A percentile compares a stretch with the other conserved stretches of the same genome.
Conservation (phyloP, 2,888 invertebrate species). For the Hedya salicella region DNA sequence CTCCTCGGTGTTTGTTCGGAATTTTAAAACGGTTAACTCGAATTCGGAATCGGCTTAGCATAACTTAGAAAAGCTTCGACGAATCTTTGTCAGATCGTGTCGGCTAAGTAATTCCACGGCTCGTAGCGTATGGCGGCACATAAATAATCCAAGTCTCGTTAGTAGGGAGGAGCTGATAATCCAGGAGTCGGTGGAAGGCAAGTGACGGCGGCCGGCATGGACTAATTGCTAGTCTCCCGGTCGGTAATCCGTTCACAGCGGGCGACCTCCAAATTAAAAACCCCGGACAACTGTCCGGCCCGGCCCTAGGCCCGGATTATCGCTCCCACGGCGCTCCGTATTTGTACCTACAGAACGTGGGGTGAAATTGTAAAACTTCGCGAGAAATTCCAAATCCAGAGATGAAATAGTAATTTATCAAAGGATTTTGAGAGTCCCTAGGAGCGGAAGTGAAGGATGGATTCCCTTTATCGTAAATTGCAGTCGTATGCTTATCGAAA, state of each 20-base stretch:
- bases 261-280: conserved; percentile 82
- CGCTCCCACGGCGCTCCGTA: conserved; percentile 48
- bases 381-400: conserved; percentile 74
- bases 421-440: conserved; percentile 78
- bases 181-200: conserved; percentile 55
- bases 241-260: conserved; percentile 81
- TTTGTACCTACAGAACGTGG: conserved; percentile 53
- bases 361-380: conserved; percentile 69
- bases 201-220: conserved; percentile 60
- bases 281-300: conserved; percentile 70
- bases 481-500: conserved; percentile 64
- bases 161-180: conserved; percentile 56
- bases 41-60: conserved; percentile 40
- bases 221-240: conserved; percentile 77
- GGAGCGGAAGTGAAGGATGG: conserved; percentile 73
- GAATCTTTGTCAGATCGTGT: conserved; percentile 33
- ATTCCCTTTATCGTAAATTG: conserved; percentile 70
- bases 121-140: conserved; percentile 22
- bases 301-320: conserved; percentile 65
- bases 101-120: conserved; percentile 37
- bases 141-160: conserved; percentile 49
- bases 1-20: conserved; percentile 41
- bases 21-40: conserved; percentile 42
- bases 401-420: conserved; percentile 84
- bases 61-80: conserved; percentile 41